Base-by-base conservation (phyloP, 2,888 invertebrate species). In the Hoplodrina ambigua region DNA sequence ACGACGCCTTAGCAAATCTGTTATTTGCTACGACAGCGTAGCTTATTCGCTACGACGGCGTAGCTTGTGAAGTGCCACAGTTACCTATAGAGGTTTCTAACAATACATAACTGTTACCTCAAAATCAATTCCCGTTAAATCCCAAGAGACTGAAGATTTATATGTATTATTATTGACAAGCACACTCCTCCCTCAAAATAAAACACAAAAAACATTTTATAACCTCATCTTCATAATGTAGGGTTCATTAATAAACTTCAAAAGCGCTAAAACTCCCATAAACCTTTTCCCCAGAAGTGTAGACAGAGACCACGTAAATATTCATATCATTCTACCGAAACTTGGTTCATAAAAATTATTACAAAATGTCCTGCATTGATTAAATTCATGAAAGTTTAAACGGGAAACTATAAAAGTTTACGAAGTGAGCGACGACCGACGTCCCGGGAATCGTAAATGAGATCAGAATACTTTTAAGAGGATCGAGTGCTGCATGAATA, bases 341-440 rank as follows among this genome's bases (percentile, higher is more conserved):
- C 82, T 91, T 88, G 76, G 61, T 86, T 86, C 88, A 90, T 91
- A 92, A 91, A 92, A 91, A 92, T 91, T 89, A 91, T 90, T 87
- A 88, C 89, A 88, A 88, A 91, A 89, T 87, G 89, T 90, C 83
- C 83, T 75, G 86, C 88, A 90, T 90, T 91, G 90, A 92, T 92
- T 92, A 92, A 92, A 91, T 89, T 88, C 88, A 88, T 90, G 88
- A 91, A 93, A 92, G 88, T 92, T 92, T 88, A 86, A 91, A 82
- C 86, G 86, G 89, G 88, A 90, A 93, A 93, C 92, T 93, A 93
- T 93, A 91, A 92, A 92, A 93, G 89, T 92, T 90, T 88, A 90
- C 87, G 88, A 87, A 89, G 86, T 85, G 82, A 85, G 85, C 78
- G 87, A 80, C 87, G 86, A 81, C 87, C 86, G 86, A 79, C 88